phyloP scores from a whole-genome alignment of 2,113 vertebrate species.

The Phylloscopus whistleri region DNA sequence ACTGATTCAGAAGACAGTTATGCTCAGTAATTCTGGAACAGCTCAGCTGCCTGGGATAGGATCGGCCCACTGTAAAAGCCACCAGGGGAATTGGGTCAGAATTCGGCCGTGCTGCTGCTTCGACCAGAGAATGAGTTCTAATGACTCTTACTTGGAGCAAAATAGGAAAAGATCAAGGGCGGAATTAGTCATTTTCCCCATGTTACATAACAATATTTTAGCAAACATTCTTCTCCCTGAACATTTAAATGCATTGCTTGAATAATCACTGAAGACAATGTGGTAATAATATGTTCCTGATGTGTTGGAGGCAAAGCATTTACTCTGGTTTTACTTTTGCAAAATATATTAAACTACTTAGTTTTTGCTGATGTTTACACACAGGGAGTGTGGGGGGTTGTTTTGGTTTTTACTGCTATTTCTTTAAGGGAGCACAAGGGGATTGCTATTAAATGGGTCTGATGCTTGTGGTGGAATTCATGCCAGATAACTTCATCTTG shows the following conservation, averaged over 20 bases:
- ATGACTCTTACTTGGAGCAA: slow-evolving; percentile 47
- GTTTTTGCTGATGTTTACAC: slow-evolving; percentile 36
- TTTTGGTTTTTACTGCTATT: not conserved
- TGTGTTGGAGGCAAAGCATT: slow-evolving; percentile 50
- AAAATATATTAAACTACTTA: slow-evolving; percentile 8
- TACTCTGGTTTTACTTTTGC: slow-evolving; percentile 42
- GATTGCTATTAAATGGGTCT: not conserved
- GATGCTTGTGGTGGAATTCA: not conserved
- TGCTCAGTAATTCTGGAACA: not conserved
- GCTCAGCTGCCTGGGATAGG: not conserved
- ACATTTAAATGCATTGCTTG: slow-evolving; percentile 53
- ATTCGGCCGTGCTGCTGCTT: not conserved
- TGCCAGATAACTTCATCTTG: slow-evolving; percentile 2
- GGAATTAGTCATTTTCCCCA: slow-evolving; percentile 50
- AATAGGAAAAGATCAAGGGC: slow-evolving; percentile 15
- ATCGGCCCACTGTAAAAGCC: not conserved
- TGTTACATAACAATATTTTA: slow-evolving; percentile 63
- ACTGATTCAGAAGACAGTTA: slow-evolving; percentile 19
- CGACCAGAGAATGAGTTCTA: not conserved
- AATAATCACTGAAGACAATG: slow-evolving; percentile 59
- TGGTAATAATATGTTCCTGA: slow-evolving; percentile 59
- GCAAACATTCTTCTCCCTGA: slow-evolving; percentile 61
- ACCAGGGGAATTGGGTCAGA: not conserved
- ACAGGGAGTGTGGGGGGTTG: not conserved
- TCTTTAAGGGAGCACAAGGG: not conserved